Conservation (phyloP, 2,888 invertebrate species). For the Drosophila prostipennis region DNA sequence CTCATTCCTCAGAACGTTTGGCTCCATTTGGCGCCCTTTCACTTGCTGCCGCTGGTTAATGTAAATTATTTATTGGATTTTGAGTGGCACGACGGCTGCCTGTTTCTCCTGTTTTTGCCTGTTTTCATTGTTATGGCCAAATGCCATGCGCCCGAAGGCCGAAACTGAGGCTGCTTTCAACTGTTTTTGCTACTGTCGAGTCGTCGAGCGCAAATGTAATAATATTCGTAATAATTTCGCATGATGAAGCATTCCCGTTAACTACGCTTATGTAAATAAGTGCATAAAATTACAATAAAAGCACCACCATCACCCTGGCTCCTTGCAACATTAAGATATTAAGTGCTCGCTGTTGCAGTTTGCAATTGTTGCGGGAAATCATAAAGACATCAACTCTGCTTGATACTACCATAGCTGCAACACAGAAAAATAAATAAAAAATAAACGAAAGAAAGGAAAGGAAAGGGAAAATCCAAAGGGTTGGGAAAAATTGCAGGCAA, state of each 20-base stretch:
- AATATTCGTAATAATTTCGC: conserved; percentile 67
- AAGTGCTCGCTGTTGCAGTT: conserved; percentile 33
- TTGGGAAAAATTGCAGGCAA: neutral
- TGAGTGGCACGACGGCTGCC: conserved; percentile 45
- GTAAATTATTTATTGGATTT: conserved; percentile 64
- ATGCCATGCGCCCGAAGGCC: conserved; percentile 31
- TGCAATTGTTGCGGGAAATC: conserved; percentile 33
- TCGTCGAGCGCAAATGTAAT: conserved; percentile 52
- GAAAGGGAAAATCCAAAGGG: neutral
- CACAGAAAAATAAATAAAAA: neutral
- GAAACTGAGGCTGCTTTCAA: conserved; percentile 3
- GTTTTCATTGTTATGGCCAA: conserved; percentile 46
- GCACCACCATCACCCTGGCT: neutral
- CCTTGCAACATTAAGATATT: conserved; percentile 61
- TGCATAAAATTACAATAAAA: conserved; percentile 72
- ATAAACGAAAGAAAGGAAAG: too few species aligned
- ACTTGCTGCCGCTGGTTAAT: conserved; percentile 41
- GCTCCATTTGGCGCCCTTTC: neutral
- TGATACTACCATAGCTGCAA: neutral
- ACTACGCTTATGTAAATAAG: conserved; percentile 71
- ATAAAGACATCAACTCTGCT: conserved; percentile 39
- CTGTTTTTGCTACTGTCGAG: conserved; percentile 7
- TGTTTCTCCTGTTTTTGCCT: conserved; percentile 7
- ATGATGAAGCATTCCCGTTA: conserved; percentile 66
- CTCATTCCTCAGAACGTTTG: conserved; percentile 1